Evolutionary conservation across 2,888 invertebrate species (phyloP), one percentile per base, ranked within the genome.

Genomic region (Latrodectus hesperus): DNA sequence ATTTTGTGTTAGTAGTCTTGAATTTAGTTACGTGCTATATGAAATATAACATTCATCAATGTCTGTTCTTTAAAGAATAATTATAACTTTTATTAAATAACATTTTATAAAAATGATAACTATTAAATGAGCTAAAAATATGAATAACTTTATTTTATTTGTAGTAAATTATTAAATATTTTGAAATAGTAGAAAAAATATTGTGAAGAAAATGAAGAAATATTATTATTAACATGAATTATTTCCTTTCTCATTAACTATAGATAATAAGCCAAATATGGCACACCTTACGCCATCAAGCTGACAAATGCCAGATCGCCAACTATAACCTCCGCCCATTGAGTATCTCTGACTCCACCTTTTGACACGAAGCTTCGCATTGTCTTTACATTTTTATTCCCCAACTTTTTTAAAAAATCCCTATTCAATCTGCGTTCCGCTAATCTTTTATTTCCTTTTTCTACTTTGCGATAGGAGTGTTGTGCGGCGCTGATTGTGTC

Each of bases 271-370:
- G 77, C 77, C 72, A 79, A 80, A 70, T 68, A 1, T 75, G 38
- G n/a, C 55, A 64, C 52, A 65, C 79, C 70, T 11, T 3, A 8
- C 9, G 3, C 55, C 67, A n/a, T 53, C 53, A 26, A 26, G 52
- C 79, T 85, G 85, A 85, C 85, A 85, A 85, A 85, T 85, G 85
- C 79, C 79, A 85, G 85, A 80, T 85, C 85, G 64, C 74, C 74
- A 80, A 80, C 74, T 85, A 68, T 74, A 85, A 85, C 85, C 85
- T 75, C 74, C 79, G 74, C 79, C 85, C 85, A 85, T 85, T 85
- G 64, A 85, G 79, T 77, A 55, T 74, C 49, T 49, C 78, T 79
- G 74, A 75, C 78, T 78, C 78, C 85, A 79, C 78, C 85, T 78
- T 85, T 85, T 85, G 78, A 78, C 78, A 79, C 68, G 60, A 60